Evolutionary conservation across 1,140 invertebrate species (phyloP), one percentile per base, ranked within the genome.

Genomic region (Drosophila lacertosa): DNA sequence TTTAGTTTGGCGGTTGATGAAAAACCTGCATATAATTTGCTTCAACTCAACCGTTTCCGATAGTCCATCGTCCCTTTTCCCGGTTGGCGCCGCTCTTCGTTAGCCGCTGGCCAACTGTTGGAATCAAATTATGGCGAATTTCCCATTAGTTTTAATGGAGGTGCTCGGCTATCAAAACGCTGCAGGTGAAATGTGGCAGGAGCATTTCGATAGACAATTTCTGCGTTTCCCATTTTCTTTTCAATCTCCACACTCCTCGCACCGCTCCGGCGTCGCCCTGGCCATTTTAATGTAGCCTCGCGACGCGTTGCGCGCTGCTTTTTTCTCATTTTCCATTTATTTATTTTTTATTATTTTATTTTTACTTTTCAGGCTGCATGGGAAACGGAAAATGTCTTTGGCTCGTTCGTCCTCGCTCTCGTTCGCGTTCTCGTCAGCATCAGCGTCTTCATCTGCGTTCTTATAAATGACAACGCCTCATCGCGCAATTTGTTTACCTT

Each of bases 401-500:
- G 80, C 58, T 51, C 50, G 51, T 47, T 45, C 63, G 26, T 47
- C 47, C 13, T 60, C 32, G 32, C 9, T 45, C 20, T 4, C 59
- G 0, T 33, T 24, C 6, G 40, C 42, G 13, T 4, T 35, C 15
- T n/a, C 22, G 11, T n/a, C n/a, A n/a, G n/a, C n/a, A n/a, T n/a
- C n/a, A n/a, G 40, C 42, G 13, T 4, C 44, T 11, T n/a, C 22
- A 7, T n/a, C 7, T 11, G 15, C 7, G 22, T 40, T 13, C 59
- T 77, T 90, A 88, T 82, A 90, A 88, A 89, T 89, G 86, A 90
- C 88, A 90, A 88, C 78, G 86, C 78, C 81, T 90, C 86, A 90
- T 88, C 88, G 88, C 88, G 86, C 86, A 90, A 90, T 89, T 89
- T 88, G 88, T 89, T 88, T 89, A 89, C 88, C 86, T 89, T 89